Conservation (phyloP, 1,140 invertebrate genomes). For the Eupristina koningsbergeri region DNA sequence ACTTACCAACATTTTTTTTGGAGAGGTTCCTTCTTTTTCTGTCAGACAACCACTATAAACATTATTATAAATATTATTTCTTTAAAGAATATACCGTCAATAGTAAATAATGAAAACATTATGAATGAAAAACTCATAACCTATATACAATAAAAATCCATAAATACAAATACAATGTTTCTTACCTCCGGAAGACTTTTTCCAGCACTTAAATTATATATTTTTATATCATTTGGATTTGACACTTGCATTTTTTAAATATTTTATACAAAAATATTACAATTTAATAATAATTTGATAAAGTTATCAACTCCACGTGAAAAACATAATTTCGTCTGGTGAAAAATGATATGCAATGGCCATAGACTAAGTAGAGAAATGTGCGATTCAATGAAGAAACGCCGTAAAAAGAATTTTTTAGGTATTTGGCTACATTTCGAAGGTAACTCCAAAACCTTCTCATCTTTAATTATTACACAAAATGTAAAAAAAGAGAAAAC, state of each 20-base stretch:
- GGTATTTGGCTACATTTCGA: too few relatives aligned
- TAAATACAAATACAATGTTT: too few relatives aligned
- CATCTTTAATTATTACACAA: too few relatives aligned
- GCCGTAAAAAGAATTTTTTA: too few relatives aligned
- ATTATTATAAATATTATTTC: constrained; percentile 36
- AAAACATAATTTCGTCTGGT: not conserved
- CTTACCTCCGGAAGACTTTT: constrained; percentile 97
- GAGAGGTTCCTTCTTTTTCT: constrained; percentile 87
- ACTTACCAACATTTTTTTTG: constrained; percentile 88
- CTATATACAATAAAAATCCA: too few relatives aligned
- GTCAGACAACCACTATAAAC: constrained; percentile 91
- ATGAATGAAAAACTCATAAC: constrained; percentile 42
- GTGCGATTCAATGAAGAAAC: too few relatives aligned
- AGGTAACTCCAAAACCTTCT: too few relatives aligned
- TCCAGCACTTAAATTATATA: constrained; percentile 96
- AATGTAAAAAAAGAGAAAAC: too few relatives aligned
- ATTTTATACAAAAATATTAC: not conserved
- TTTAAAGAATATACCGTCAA: constrained; percentile 36
- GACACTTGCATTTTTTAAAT: constrained; percentile 81
- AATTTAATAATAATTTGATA: constrained; percentile 5
- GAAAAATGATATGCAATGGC: not conserved
- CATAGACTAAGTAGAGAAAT: too few relatives aligned
- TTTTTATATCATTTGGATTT: constrained; percentile 95
- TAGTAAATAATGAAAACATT: not conserved
- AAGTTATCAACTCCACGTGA: constrained; percentile 9